Evolutionary conservation across 2,888 invertebrate species (phyloP), one percentile per base, ranked within the genome.

Genomic region (Quadriops clusia): DNA sequence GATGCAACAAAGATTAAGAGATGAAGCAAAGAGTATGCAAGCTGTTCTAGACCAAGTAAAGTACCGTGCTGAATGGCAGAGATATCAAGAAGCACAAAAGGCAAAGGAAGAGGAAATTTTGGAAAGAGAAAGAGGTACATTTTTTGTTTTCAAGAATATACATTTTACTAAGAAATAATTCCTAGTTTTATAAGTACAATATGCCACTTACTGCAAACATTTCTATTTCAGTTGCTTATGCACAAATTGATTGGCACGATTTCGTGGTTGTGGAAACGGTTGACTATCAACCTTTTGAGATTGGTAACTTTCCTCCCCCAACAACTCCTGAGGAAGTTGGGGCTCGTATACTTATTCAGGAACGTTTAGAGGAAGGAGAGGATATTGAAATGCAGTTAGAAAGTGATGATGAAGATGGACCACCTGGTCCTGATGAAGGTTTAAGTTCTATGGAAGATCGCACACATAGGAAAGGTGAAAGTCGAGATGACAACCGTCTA

Each of bases 201-300:
- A 17, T 33, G 17, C 12, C 18, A n/a, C n/a, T 18, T 18, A n/a
- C n/a, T n/a, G n/a, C n/a, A n/a, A n/a, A n/a, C n/a, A n/a, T 12
- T n/a, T 7, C 6, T 17, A 9, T 55, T 59, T 33, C 36, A 71
- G 76, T 87, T 15, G 87, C 87, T 0, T 98, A 98, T 57, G 94
- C 95, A 0, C 91, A 91, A 51, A 95, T 98, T 40, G 98, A 99
- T 58, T 99, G 98, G 98, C 98, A 99, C 57, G 97, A 98, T 61
- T 99, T 99, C 61, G 97, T 98, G 1, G 97, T 99, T 0, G 98
- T 99, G 1, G 98, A 99, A 64, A 97, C 97, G 0, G 97, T 99
- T 0, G 98, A 99, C 60, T 99, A 97, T 58, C 93, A 94, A 45
- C 86, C 90, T 0, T 89, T 87, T 47, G 98, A 99, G 63, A 79